Conservation (phyloP, 2,888 invertebrate species). For the Acronicta alni region DNA sequence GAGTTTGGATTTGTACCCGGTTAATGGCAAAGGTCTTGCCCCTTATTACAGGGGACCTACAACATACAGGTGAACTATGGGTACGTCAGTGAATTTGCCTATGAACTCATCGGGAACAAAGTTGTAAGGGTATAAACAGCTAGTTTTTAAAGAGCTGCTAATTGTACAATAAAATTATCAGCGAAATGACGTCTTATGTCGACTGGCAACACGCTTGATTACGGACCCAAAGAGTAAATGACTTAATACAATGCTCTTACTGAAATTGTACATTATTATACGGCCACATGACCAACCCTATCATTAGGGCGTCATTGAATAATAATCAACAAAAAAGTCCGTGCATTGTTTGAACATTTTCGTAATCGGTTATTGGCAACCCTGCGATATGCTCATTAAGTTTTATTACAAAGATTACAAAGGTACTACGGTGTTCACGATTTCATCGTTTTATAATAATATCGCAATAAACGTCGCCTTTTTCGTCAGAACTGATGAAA, state of each 20-base stretch:
- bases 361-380: constrained; percentile 50
- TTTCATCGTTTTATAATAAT: constrained; percentile 27
- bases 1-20: too few relatives aligned
- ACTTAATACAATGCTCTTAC: constrained; percentile 83
- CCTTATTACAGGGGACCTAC: too few relatives aligned
- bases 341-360: constrained; percentile 53
- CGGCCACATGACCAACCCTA: constrained; percentile 68
- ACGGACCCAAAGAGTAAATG: constrained; percentile 70
- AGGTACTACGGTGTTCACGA: constrained; percentile 11
- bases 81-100: too few relatives aligned
- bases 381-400: constrained; percentile 41
- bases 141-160: neutral
- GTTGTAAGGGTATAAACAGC: too few relatives aligned
- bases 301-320: constrained; percentile 75
- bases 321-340: constrained; percentile 65
- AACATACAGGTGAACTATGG: too few relatives aligned
- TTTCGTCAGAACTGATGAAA: constrained; percentile 7
- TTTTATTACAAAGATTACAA: constrained; percentile 44
- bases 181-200: constrained; percentile 35
- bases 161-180: constrained; percentile 15
- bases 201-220: constrained; percentile 62
- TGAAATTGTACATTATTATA: constrained; percentile 78
- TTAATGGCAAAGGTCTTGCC: too few relatives aligned
- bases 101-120: too few relatives aligned
- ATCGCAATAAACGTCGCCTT: constrained; percentile 8